These are phyloP conservation scores for Hirundichthys speculiger DNA, from an alignment of 2,113 vertebrate species.

Conservation along the genomic window DNA sequence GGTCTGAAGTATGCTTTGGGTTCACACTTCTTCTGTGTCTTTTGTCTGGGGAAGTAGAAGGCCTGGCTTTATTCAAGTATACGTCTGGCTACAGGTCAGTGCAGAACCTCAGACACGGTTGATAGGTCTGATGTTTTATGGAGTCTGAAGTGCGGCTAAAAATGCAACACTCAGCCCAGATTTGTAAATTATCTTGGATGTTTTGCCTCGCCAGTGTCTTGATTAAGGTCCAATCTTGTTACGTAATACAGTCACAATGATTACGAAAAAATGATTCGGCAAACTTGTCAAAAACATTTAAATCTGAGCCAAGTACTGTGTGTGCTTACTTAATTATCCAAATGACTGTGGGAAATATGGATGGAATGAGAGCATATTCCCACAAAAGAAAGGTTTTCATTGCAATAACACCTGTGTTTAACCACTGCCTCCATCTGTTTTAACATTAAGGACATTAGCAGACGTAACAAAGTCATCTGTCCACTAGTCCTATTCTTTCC, in stretches of 20 bases:
- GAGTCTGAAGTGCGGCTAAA: too few species aligned
- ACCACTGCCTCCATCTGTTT: conserved; percentile 34
- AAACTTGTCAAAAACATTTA: conserved; percentile 14
- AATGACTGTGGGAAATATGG: conserved; percentile 36
- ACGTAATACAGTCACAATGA: background rate
- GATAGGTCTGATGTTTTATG: background rate
- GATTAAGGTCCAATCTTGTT: conserved; percentile 8
- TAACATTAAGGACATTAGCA: conserved; percentile 52
- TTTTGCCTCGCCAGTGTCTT: background rate
- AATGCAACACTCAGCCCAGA: too few species aligned
- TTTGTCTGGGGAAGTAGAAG: background rate
- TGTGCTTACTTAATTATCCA: conserved; percentile 16
- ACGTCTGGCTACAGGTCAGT: background rate
- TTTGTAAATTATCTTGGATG: too few species aligned
- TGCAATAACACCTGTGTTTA: conserved; percentile 56
- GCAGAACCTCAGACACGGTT: background rate
- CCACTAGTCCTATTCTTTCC: conserved; percentile 5
- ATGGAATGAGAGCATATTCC: conserved; percentile 39
- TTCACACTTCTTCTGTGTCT: background rate
- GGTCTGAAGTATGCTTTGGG: background rate
- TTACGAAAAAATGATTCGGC: conserved; percentile 9
- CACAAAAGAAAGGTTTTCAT: conserved; percentile 35
- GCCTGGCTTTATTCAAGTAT: background rate
- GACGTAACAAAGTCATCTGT: conserved; percentile 28
- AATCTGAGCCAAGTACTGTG: background rate